phyloP scores from a whole-genome alignment of 92 coral and sea anemone genomes.

The Zoanthus solanderi region DNA sequence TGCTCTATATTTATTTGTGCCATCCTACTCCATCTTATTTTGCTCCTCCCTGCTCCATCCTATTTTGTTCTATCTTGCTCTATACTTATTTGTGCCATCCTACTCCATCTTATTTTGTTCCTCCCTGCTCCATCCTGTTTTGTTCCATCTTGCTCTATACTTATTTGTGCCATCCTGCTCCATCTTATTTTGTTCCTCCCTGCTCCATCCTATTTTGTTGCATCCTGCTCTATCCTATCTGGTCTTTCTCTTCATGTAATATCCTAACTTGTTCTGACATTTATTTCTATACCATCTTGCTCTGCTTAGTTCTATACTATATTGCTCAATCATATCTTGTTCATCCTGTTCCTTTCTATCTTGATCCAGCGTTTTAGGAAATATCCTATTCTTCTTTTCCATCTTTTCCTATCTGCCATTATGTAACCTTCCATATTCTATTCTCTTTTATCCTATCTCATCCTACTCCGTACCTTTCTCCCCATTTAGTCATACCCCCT shows the following conservation, averaged over 20 bases:
- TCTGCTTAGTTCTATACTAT: background rate
- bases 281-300: background rate
- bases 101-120: background rate
- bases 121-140: background rate
- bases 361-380: no score
- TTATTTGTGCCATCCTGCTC: background rate
- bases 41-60: background rate
- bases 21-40: background rate
- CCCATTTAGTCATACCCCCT: no score
- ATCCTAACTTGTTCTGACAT: no score
- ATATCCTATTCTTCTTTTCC: no score
- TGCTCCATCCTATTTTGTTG: no score
- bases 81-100: background rate
- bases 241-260: no score
- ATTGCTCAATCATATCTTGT: no score
- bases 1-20: background rate
- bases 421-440: background rate
- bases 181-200: background rate
- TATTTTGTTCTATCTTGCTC: background rate
- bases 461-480: no score
- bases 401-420: no score
- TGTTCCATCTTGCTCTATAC: no score
- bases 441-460: background rate
- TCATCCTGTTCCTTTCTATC: no score
- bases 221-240: background rate